Base-by-base conservation (phyloP, 1,140 invertebrate genomes). In the Temnothorax nylanderi region DNA sequence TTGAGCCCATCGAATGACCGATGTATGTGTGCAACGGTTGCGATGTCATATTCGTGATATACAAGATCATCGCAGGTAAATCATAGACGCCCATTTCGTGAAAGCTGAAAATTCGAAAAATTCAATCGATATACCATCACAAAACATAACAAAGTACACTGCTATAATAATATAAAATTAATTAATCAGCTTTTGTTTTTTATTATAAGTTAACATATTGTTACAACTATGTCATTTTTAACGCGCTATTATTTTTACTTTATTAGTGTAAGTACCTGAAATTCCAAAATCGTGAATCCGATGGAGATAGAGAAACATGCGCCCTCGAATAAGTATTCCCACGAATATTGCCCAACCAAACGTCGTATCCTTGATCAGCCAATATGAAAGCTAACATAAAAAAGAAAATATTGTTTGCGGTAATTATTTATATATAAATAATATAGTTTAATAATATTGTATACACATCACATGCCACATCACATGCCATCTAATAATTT, bases 1-100 rank as follows among this genome's bases (percentile, higher is more conserved):
- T 96, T 3, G 95, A 95, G 3, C 96, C 97, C 97, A 97, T 96
- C 0, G 97, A 97, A 90, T 97, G 96, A 0, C 96, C 97, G 11
- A 97, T 93, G 86, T 97, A 97, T 5, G 89, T 76, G 11, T 26
- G 87, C 18, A 95, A 54, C 49, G 78, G 78, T 4, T 89, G 47
- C 2, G 88, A 65, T 62, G 84, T 93, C 0, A 74, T 7, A 54
- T 90, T 80, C 2, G 69, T 89, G 2, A 94, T 91, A 85, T 96
- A 96, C 62, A 96, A 95, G 7, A 97, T 96, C 51, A 96, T 95
- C 1, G 96, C 95, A 44, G 97, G 96, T 18, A 97, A 64, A 93
- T 97, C 97, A 62, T 95, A 95, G 11, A 95, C 89, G 11, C 96
- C 97, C 86, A 96, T 96, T 93, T 97, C 96, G 10, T 94, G 88